phyloP scores from a whole-genome alignment of 2,888 invertebrate species.

The Herminia tarsipennalis region DNA sequence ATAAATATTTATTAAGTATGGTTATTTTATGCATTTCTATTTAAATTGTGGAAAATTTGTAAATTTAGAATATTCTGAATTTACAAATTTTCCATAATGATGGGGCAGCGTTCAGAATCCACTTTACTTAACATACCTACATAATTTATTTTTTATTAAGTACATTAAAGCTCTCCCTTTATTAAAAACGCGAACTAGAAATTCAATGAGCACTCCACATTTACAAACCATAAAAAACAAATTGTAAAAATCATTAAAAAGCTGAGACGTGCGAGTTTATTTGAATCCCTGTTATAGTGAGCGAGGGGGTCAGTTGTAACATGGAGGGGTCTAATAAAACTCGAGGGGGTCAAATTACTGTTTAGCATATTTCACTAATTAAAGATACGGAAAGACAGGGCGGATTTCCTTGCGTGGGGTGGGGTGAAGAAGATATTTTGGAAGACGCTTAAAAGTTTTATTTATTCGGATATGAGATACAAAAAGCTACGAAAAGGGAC shows the following conservation, averaged over 20 bases:
- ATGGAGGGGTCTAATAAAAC: conserved; percentile 28
- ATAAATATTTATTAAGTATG: too few relatives aligned
- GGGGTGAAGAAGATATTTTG: conserved; percentile 3
- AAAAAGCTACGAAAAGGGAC: neutral
- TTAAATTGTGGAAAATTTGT: too few relatives aligned
- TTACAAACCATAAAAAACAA: conserved; percentile 30
- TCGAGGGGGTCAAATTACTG: conserved; percentile 38
- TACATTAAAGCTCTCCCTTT: conserved; percentile 6
- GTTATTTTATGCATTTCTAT: too few relatives aligned
- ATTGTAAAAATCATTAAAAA: conserved; percentile 31
- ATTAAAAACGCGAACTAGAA: conserved; percentile 11
- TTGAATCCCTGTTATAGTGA: conserved; percentile 24
- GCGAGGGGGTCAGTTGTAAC: conserved; percentile 30
- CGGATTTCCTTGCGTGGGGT: conserved; percentile 5
- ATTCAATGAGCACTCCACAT: conserved; percentile 6
- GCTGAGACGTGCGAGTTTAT: conserved; percentile 35
- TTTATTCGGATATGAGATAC: neutral
- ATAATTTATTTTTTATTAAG: neutral
- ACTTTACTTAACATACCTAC: conserved; percentile 1
- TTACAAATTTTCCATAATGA: too few relatives aligned
- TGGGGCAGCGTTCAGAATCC: too few relatives aligned
- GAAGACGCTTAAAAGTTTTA: conserved; percentile 11
- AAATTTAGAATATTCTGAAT: too few relatives aligned
- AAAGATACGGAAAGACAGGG: conserved; percentile 53
- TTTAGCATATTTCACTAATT: conserved; percentile 74